These are phyloP conservation scores for Lasioglossum oenotherae DNA, from an alignment of 2,888 invertebrate genomes.

Conservation along the genomic window DNA sequence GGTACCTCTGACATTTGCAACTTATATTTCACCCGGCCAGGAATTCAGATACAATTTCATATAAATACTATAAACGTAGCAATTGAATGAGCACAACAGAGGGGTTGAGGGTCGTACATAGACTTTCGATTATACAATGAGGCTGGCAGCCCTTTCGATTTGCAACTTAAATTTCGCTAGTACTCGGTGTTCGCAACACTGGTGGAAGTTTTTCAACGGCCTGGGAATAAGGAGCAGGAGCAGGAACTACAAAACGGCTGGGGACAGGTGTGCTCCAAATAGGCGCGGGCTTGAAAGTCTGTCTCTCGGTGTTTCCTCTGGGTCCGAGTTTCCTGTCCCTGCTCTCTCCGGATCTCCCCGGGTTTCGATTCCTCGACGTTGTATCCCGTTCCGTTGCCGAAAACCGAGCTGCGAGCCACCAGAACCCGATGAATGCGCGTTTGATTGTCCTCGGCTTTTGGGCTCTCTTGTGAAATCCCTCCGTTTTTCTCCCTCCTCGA, in stretches of 20 bases:
- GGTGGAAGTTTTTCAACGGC: slow-evolving; percentile 3
- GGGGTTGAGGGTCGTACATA: not conserved
- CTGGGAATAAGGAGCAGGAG: slow-evolving; percentile 66
- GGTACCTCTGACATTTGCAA: not conserved
- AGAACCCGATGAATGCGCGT: slow-evolving; percentile 76
- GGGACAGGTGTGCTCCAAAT: slow-evolving; percentile 81
- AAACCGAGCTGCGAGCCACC: slow-evolving; percentile 59
- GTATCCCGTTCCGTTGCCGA: slow-evolving; percentile 68
- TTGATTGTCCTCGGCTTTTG: slow-evolving; percentile 79
- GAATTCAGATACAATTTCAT: not conserved
- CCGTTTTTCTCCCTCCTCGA: slow-evolving; percentile 17
- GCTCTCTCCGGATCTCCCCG: slow-evolving; percentile 34
- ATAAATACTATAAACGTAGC: not conserved
- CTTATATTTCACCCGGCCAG: not conserved
- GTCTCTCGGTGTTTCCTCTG: slow-evolving; percentile 72
- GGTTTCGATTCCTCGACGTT: slow-evolving; percentile 6
- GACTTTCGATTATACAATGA: not conserved
- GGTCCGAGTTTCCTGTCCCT: slow-evolving; percentile 29
- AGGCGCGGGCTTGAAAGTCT: slow-evolving; percentile 63
- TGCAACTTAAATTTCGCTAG: not conserved
- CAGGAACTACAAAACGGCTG: slow-evolving; percentile 47
- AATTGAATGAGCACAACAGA: not conserved
- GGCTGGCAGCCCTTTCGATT: not conserved
- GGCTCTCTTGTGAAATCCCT: slow-evolving; percentile 65
- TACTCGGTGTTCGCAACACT: not conserved